Conservation (phyloP, 2,113 vertebrate species). For the Ciconia boyciana region DNA sequence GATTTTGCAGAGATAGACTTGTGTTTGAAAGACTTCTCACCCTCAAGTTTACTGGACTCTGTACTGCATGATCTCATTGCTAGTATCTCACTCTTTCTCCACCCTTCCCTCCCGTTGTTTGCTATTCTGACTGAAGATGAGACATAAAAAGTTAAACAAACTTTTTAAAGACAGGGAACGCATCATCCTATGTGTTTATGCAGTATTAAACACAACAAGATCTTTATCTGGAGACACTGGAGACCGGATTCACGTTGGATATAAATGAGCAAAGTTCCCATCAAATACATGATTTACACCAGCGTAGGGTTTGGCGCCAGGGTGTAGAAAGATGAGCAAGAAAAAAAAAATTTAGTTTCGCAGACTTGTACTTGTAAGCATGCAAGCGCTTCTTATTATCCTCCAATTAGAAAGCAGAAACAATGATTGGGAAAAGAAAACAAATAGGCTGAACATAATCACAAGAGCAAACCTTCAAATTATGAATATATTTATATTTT, state of each 20-base stretch:
- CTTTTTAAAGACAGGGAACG: constrained; percentile 19
- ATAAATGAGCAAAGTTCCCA: constrained; percentile 45
- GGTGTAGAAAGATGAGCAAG: constrained; percentile 12
- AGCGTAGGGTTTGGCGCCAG: background rate
- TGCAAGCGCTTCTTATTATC: background rate
- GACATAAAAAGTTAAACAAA: constrained; percentile 53
- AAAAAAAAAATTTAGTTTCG: background rate
- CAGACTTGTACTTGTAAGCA: background rate
- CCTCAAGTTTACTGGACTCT: background rate
- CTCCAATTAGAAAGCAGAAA: background rate
- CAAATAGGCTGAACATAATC: background rate
- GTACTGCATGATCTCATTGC: constrained; percentile 49
- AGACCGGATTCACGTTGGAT: constrained; percentile 46
- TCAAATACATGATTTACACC: constrained; percentile 47
- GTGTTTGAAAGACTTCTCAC: constrained; percentile 60
- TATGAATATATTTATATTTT: background rate
- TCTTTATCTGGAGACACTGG: constrained; percentile 49
- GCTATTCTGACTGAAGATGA: constrained; percentile 36
- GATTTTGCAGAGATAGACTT: constrained; percentile 42
- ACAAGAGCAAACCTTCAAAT: background rate
- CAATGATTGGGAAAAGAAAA: background rate
- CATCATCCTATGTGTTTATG: constrained; percentile 58
- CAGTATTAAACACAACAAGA: constrained; percentile 53
- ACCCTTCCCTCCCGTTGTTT: constrained; percentile 61
- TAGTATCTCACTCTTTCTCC: constrained; percentile 30